Percentiles rank a stretch among this genome's conserved stretches.
These are phyloP conservation scores for Stegastes partitus DNA, from an alignment of 2,113 vertebrate genomes.

Conservation along the genomic window DNA sequence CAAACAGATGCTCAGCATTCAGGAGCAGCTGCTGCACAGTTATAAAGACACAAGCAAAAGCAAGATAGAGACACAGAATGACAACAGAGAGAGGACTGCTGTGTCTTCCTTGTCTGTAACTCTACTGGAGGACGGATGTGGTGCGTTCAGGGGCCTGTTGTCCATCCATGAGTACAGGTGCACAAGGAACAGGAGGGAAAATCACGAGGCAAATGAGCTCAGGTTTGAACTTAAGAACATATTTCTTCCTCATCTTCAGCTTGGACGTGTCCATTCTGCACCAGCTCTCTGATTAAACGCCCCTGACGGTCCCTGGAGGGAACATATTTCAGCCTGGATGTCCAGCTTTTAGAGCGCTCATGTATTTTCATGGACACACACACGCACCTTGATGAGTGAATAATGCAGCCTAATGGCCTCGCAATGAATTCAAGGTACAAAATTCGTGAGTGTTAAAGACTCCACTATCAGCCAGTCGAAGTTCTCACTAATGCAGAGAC, in stretches of 20 bases:
- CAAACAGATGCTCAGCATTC: too few species aligned
- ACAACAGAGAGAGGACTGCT: not conserved
- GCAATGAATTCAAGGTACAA: not conserved
- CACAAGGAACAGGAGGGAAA: not conserved
- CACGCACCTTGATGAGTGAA: slow-evolving; percentile 24
- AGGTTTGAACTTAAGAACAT: not conserved
- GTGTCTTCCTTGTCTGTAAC: not conserved
- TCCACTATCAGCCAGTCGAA: not conserved
- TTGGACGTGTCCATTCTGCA: not conserved
- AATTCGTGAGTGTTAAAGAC: not conserved
- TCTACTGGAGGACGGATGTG: not conserved
- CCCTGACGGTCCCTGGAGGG: not conserved
- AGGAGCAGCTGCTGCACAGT: not conserved
- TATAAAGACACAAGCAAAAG: not conserved
- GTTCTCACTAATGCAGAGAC: not conserved
- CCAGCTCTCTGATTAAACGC: not conserved
- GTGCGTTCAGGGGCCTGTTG: not conserved
- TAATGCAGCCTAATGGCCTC: slow-evolving; percentile 4
- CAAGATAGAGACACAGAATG: not conserved
- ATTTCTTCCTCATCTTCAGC: not conserved
- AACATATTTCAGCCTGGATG: slow-evolving; percentile 20
- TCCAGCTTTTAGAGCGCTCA: slow-evolving; percentile 50
- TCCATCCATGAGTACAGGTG: not conserved
- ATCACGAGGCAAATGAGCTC: not conserved
- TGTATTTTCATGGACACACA: slow-evolving; percentile 18